phyloP scores from a whole-genome alignment of 2,113 vertebrate genomes.

The Sander vitreus region DNA sequence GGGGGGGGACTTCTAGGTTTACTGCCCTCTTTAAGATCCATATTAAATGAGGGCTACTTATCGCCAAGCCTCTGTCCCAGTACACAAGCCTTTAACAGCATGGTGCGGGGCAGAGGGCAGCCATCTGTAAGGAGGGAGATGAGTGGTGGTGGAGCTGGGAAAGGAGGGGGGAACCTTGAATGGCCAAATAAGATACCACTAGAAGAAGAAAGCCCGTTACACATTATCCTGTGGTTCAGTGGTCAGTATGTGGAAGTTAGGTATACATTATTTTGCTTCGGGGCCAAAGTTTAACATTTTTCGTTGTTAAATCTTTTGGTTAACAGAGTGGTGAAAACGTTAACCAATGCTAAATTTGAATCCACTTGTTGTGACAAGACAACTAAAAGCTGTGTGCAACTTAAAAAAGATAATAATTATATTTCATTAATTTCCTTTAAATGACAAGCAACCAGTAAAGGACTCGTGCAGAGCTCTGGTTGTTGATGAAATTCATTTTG shows the following conservation, averaged over 20 bases:
- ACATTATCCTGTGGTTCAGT: background rate
- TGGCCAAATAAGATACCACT: conserved; percentile 45
- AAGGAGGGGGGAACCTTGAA: conserved; percentile 48
- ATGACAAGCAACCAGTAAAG: conserved; percentile 29
- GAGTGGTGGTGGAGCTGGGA: conserved; percentile 51
- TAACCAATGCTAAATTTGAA: background rate
- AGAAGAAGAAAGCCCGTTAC: background rate
- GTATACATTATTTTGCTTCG: background rate
- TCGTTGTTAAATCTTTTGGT: conserved; percentile 3
- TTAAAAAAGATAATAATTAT: background rate
- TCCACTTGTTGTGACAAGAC: conserved; percentile 28
- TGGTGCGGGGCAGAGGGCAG: conserved; percentile 60
- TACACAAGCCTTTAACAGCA: conserved; percentile 77
- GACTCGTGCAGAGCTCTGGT: conserved; percentile 16
- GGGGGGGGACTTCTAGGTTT: conserved; percentile 74
- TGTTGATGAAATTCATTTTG: conserved; percentile 73
- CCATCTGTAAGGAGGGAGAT: conserved; percentile 68
- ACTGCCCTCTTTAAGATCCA: conserved; percentile 80
- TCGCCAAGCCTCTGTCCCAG: conserved; percentile 76
- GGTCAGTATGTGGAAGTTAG: conserved; percentile 10
- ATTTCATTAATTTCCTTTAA: conserved; percentile 19
- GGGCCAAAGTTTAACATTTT: background rate
- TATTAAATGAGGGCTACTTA: conserved; percentile 82
- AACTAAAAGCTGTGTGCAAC: background rate
- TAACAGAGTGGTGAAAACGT: background rate